Evolutionary conservation across 2,113 vertebrate species (phyloP).

Genomic region (Zosterops pallidus): DNA sequence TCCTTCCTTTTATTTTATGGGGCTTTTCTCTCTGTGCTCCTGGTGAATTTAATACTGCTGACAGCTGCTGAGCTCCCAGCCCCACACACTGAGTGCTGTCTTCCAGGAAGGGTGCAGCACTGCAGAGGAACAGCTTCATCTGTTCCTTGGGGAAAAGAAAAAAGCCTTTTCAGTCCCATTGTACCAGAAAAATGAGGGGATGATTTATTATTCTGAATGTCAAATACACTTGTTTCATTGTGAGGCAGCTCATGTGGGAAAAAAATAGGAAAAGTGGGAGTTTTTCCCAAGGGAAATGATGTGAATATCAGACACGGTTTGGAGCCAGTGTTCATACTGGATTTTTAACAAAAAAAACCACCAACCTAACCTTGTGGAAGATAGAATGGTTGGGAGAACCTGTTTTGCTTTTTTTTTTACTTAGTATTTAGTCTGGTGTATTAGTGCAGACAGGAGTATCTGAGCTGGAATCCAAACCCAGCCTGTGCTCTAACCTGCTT

Average conservation of each 20-base stretch:
- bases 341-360: neutral
- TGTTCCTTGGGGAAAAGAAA: neutral
- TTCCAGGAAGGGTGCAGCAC: conserved; percentile 7
- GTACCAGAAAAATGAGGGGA: neutral
- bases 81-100: neutral
- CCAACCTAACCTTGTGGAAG: neutral
- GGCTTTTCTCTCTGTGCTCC: neutral
- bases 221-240: neutral
- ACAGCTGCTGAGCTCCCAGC: conserved; percentile 45
- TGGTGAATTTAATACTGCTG: conserved; percentile 36
- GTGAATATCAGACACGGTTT: neutral
- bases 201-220: neutral
- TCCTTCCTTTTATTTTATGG: neutral
- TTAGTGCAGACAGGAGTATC: neutral
- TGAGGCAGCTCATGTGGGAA: neutral
- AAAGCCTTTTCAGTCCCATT: neutral
- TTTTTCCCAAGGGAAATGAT: neutral
- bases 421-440: neutral
- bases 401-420: neutral
- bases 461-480: neutral
- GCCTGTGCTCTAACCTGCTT: neutral
- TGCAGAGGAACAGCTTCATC: neutral
- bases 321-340: neutral
- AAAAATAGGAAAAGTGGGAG: neutral
- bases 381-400: neutral